Percentiles rank a stretch among this genome's conserved stretches.
Evolutionary conservation across 2,888 invertebrate species (phyloP).

Genomic region (Xestia rhomboidea): DNA sequence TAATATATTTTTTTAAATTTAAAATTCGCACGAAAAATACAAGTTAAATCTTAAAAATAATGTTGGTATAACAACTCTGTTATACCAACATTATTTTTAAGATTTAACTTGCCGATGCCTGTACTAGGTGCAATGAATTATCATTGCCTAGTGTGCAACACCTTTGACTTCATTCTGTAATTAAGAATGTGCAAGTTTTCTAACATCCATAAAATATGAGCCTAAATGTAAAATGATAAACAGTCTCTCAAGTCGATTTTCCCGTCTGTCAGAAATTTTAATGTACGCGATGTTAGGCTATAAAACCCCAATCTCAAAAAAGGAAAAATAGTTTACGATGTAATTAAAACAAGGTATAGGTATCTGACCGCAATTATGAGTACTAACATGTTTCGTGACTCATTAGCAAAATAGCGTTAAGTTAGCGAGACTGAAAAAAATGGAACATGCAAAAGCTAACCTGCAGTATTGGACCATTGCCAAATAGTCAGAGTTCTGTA

Average conservation of each 20-base stretch:
- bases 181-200: background rate
- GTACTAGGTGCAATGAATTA: too few relatives aligned
- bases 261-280: background rate
- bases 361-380: conserved; percentile 47
- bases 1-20: too few relatives aligned
- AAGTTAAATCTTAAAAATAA: too few relatives aligned
- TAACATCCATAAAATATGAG: background rate
- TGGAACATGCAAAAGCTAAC: conserved; percentile 67
- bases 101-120: too few relatives aligned
- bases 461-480: conserved; percentile 72
- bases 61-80: too few relatives aligned
- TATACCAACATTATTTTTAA: too few relatives aligned
- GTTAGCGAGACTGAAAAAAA: conserved; percentile 65
- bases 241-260: background rate
- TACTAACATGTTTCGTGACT: conserved; percentile 52
- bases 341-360: conserved; percentile 22
- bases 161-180: background rate
- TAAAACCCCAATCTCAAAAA: background rate
- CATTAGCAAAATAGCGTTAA: conserved; percentile 65
- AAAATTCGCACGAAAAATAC: too few relatives aligned
- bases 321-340: background rate
- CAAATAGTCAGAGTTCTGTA: conserved; percentile 61
- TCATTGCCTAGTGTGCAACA: background rate
- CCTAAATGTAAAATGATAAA: background rate
- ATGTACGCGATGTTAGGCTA: background rate